Conservation (phyloP, 2,797 vertebrate species). For the Sitta carolinensis region DNA sequence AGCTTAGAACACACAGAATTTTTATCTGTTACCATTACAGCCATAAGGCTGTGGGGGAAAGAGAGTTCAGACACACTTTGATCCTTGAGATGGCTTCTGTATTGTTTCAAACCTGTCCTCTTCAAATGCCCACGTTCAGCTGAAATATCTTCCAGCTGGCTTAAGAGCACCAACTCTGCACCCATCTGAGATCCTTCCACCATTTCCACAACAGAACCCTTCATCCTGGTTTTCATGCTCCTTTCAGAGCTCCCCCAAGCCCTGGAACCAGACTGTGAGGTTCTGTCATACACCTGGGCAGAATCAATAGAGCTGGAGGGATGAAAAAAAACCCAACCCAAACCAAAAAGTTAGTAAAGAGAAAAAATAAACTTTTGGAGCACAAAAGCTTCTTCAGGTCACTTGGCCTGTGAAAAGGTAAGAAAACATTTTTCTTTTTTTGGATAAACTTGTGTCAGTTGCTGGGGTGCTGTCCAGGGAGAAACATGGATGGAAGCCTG, state of each 20-base stretch:
- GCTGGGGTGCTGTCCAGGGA: not conserved
- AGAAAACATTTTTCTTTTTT: not conserved
- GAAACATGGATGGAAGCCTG: not conserved
- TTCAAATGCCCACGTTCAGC: not conserved
- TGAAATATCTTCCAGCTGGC: not conserved
- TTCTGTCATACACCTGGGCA: not conserved
- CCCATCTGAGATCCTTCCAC: not conserved
- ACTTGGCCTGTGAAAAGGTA: not conserved
- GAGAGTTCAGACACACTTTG: not conserved
- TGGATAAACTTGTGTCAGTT: not conserved
- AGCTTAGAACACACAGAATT: fast-evolving
- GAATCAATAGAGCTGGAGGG: not conserved
- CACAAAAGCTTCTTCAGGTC: not conserved
- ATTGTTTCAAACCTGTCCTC: not conserved
- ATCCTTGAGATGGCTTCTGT: not conserved
- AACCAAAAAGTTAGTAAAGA: fast-evolving
- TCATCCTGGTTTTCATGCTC: not conserved
- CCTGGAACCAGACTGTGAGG: not conserved
- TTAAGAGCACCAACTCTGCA: not conserved
- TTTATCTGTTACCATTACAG: not conserved
- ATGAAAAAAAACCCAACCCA: not conserved
- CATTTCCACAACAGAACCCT: fast-evolving
- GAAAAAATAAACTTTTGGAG: not conserved
- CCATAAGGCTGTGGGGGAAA: not conserved
- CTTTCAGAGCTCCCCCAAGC: not conserved